phyloP scores from a whole-genome alignment of 2,113 vertebrate genomes.

The Oceanodroma tethys region DNA sequence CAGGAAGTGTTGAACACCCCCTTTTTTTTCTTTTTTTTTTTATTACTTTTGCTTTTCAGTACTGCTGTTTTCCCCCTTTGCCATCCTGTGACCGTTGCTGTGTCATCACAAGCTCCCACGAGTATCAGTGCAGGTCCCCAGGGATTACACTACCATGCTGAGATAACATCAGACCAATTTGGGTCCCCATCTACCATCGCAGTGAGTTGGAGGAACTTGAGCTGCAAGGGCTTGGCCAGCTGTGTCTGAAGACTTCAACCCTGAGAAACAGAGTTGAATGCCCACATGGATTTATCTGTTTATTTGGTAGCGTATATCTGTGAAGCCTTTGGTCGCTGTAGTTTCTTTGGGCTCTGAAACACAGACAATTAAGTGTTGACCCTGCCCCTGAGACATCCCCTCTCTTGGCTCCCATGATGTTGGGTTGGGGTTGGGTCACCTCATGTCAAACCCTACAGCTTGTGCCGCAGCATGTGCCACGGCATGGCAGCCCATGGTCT shows the following conservation, averaged over 20 bases:
- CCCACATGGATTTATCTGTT: not conserved
- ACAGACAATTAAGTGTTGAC: not conserved
- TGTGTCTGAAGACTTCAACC: not conserved
- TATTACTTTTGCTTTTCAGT: not conserved
- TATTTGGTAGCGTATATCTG: not conserved
- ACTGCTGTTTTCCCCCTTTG: not conserved
- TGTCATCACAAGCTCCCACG: not conserved
- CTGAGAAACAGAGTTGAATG: not conserved
- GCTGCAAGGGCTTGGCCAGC: not conserved
- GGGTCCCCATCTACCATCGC: not conserved
- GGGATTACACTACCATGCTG: not conserved
- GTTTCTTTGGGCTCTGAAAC: not conserved
- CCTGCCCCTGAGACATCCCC: not conserved
- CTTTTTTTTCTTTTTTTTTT: not conserved
- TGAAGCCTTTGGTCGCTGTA: not conserved
- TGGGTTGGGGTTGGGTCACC: not conserved
- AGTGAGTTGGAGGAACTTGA: not conserved
- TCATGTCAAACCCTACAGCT: not conserved
- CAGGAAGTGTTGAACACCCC: not conserved
- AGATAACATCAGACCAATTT: not conserved
- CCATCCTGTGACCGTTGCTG: not conserved
- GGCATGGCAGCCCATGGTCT: not conserved
- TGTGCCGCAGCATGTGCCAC: not conserved
- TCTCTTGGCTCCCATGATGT: accelerated
- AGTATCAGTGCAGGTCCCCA: not conserved